Evolutionary conservation across 2,797 vertebrate species (phyloP), one percentile per base, ranked within the genome.

Genomic region (Arctocebus calabarensis): DNA sequence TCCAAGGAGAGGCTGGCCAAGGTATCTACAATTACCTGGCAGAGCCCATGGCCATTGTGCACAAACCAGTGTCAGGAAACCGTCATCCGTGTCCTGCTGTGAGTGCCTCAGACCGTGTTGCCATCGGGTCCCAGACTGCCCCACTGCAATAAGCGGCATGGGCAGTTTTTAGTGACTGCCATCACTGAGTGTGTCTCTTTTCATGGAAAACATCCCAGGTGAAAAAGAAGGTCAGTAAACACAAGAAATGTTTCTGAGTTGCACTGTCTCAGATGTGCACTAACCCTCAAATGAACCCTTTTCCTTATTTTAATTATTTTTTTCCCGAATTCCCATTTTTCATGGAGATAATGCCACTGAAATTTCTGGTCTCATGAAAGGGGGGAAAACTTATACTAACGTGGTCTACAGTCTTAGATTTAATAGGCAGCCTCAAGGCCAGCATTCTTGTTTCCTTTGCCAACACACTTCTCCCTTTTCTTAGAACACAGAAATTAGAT

Each of bases 241-340:
- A 74, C 23, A 83, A 66, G 70, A 40, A 22, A n/a, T 14, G 23
- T 70, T 84, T 27, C 43, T 45, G 14, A 64, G 43, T 61, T 34
- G 10, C 0, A 8, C 59, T 55, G 45, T 61, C 81, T 59, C 61
- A 4, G 37, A 43, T 16, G 4, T 13, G 32, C 20, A 25, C 45
- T 84, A 27, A 19, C 88, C 85, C 82, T 85, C 10, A 91, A 34
- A 79, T 81, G 82, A 92, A 78, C 82, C 37, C 48, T 59, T 84
- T 94, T 75, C 10, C 71, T 73, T 86, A 43, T 59, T 68, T 66
- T 52, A n/a, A 55, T 71, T 70, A 29, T 75, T 48, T 91, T 84
- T 87, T 78, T 64, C 55, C 34, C 27, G 23, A 37, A 64, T 87
- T 57, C 74, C 57, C 62, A 20, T 78, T 85, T 57, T 48, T 84